Percentiles rank a stretch among this genome's conserved stretches.
phyloP scores from a whole-genome alignment of 2,888 invertebrate genomes.

The Minunthozetes semirufus region DNA sequence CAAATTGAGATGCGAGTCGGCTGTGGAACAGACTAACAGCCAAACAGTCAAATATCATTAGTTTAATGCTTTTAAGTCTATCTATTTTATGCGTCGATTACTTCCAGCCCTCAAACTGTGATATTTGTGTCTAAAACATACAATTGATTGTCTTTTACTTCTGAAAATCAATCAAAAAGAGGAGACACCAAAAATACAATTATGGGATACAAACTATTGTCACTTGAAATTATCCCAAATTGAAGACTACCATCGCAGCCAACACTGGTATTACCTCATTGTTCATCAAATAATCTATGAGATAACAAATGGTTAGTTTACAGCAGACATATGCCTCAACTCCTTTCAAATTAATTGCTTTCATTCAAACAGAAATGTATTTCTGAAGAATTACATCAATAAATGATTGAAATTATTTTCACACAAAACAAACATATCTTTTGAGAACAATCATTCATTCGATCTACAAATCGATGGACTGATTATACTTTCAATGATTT shows the following conservation, averaged over 20 bases:
- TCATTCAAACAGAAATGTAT: not conserved
- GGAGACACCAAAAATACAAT: not conserved
- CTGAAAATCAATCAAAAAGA: not conserved
- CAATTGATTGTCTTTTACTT: not conserved
- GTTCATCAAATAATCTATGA: not conserved
- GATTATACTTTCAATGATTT: not conserved
- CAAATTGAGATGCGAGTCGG: too few species aligned
- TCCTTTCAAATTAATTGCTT: not conserved
- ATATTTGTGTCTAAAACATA: not conserved
- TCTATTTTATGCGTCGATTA: not conserved
- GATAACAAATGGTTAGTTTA: not conserved
- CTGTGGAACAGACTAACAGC: too few species aligned
- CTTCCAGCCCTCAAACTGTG: not conserved
- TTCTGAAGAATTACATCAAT: not conserved
- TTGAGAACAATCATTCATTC: not conserved
- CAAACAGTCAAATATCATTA: too few species aligned
- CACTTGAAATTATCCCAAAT: not conserved
- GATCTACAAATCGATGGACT: not conserved
- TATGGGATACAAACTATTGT: not conserved
- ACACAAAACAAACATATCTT: not conserved
- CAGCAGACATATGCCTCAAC: not conserved
- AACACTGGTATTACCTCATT: not conserved
- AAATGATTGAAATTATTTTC: slow-evolving; percentile 5
- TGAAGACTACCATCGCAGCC: not conserved
- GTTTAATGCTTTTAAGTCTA: too few species aligned